phyloP scores from a whole-genome alignment of 2,888 invertebrate genomes.

The Leptopilina syphax region DNA sequence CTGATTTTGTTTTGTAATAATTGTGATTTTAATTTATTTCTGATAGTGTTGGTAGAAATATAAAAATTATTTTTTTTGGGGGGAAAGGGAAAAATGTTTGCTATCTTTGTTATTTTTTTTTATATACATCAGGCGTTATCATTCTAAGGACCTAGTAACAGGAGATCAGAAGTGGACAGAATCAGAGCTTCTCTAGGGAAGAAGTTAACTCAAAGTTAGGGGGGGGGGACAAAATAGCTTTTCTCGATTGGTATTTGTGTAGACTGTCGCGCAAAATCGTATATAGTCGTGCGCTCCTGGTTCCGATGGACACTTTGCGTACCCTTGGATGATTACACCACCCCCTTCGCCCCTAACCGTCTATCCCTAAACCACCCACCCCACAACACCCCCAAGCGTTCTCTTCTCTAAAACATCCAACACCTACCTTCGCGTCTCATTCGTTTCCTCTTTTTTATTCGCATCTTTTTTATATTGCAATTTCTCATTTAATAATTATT shows the following conservation, averaged over 20 bases:
- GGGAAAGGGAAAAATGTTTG: not conserved
- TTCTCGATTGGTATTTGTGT: slow-evolving; percentile 29
- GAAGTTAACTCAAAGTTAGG: slow-evolving; percentile 48
- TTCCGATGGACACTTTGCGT: slow-evolving; percentile 73
- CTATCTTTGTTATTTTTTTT: not conserved
- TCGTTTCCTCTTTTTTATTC: slow-evolving; percentile 29
- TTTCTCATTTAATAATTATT: slow-evolving; percentile 34
- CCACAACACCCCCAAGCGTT: slow-evolving; percentile 12
- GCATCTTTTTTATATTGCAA: slow-evolving; percentile 44
- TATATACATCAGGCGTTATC: slow-evolving; percentile 21
- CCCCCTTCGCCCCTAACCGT: slow-evolving; percentile 29
- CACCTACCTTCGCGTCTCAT: slow-evolving; percentile 42
- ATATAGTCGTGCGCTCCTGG: slow-evolving; percentile 71
- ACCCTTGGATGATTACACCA: slow-evolving; percentile 59
- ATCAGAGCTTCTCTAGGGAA: slow-evolving; percentile 64
- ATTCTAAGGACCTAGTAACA: slow-evolving; percentile 54
- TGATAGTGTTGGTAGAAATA: too few relatives aligned
- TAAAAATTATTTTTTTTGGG: not conserved
- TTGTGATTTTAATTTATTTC: not conserved
- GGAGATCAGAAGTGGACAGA: slow-evolving; percentile 62
- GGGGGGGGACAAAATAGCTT: slow-evolving; percentile 45
- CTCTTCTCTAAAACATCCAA: slow-evolving; percentile 13
- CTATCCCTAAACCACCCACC: slow-evolving; percentile 1
- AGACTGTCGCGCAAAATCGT: slow-evolving; percentile 49
- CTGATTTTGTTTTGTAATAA: not conserved